These are phyloP conservation scores for Anguilla anguilla DNA, from an alignment of 2,797 vertebrate genomes.

Conservation along the genomic window DNA sequence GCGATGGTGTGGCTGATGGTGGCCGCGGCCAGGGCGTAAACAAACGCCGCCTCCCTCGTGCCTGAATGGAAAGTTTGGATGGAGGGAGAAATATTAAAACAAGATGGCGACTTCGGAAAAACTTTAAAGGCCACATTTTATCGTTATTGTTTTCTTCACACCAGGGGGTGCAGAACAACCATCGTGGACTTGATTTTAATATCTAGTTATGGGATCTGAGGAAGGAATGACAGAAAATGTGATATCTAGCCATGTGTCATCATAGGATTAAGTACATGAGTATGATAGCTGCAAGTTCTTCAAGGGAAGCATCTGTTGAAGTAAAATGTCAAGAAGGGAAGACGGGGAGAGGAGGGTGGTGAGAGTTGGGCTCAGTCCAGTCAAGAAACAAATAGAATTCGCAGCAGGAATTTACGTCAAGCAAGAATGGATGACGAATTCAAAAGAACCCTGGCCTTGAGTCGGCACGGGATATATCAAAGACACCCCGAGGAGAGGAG, in stretches of 20 bases:
- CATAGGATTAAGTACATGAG: not conserved
- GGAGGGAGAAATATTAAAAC: not conserved
- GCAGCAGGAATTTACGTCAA: conserved; percentile 53
- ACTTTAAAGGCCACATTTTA: not conserved
- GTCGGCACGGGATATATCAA: conserved; percentile 59
- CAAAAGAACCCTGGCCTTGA: conserved; percentile 46
- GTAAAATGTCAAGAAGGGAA: not conserved
- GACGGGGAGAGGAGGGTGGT: not conserved
- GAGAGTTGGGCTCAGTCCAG: conserved; percentile 37
- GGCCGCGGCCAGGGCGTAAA: conserved; percentile 93
- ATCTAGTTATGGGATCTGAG: not conserved
- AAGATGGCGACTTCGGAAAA: not conserved
- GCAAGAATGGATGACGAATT: conserved; percentile 48
- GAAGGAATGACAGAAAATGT: not conserved
- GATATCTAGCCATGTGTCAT: not conserved
- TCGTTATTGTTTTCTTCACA: not conserved
- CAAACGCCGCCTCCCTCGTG: conserved; percentile 93
- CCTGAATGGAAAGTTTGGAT: conserved; percentile 65
- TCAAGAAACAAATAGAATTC: conserved; percentile 55
- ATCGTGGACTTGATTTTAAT: not conserved
- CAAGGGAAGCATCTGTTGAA: not conserved
- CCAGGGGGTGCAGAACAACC: not conserved
- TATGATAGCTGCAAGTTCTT: not conserved
- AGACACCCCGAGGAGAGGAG: conserved; percentile 55
- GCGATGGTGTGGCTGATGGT: conserved; percentile 97